Base-by-base conservation (phyloP, 92 coral and sea anemone genomes). In the Palythoa grandiflora region DNA sequence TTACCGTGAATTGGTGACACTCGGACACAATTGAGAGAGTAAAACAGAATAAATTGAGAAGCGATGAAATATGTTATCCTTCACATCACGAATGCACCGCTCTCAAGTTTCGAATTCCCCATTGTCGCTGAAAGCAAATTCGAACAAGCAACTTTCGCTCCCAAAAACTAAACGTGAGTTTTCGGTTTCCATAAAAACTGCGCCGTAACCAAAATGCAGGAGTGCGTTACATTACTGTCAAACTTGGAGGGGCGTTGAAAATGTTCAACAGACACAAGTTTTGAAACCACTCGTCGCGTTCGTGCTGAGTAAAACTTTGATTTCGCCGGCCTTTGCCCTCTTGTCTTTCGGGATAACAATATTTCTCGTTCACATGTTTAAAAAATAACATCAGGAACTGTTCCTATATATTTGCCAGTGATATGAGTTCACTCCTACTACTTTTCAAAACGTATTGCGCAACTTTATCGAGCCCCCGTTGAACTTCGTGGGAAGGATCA, bases 1-100 rank as follows among this genome's bases (percentile, higher is more conserved):
- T 95, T 95, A 93, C 94, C 88, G 89, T 95, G 98, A 95, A 95
- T 95, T 95, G 94, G 96, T 95, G 98, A 95, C 98, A 95, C 94
- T 93, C 98, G 94, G 95, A 93, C 92, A 94, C 96, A 95, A 93
- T 95, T 89, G 94, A 93, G 93, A 89, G 94, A 94, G 91, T 91
- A 92, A 91, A 91, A 91, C 95, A 87, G 89, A 89, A 92, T 87
- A 92, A 91, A 93, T 89, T 91, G 95, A 79, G 83, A 94, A 80
- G 98, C 92, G 98, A 86, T 90, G 98, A 94, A 93, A 84, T 89
- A 89, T 84, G 75, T 51, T 86, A 89, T 81, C 94, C 94, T 87
- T 85, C 88, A 80, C 89, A 78, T 92, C 87, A 86, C 66, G 85
- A 88, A 78, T 61, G 38, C 3, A 12, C 57, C 55, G 16, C 37